Evolutionary conservation across 2,113 vertebrate species (phyloP).

Genomic region (Xenopus borealis): DNA sequence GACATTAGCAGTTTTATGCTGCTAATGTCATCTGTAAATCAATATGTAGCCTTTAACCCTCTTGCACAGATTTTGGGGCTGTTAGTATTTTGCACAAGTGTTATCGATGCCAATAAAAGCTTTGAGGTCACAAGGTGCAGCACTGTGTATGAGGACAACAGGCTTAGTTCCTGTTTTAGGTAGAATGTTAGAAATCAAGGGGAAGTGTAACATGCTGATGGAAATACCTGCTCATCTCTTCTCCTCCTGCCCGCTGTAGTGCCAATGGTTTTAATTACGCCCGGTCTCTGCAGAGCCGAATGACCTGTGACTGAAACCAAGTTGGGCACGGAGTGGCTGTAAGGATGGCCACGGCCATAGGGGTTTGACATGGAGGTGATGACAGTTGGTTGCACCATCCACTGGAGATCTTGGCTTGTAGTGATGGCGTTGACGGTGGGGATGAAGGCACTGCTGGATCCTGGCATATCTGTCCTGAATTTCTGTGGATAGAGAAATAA

Average conservation of each 20-base stretch:
- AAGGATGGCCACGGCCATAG: conserved; percentile 88
- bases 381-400: conserved; percentile 98
- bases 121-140: no score
- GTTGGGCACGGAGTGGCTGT: conserved; percentile 81
- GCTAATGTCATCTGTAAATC: no score
- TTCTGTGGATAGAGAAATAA: conserved; percentile 67
- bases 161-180: no score
- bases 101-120: no score
- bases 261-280: conserved; percentile 94
- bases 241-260: conserved; percentile 86
- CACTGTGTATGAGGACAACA: no score
- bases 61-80: no score
- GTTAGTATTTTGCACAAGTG: no score
- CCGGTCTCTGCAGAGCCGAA: conserved; percentile 83
- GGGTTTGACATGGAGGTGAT: conserved; percentile 99
- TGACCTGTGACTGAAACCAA: conserved; percentile 80
- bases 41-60: no score
- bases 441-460: conserved; percentile 96
- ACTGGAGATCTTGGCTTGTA: conserved; percentile 98
- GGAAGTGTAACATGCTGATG: no score
- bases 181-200: no score
- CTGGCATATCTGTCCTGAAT: conserved; percentile 97
- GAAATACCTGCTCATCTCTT: conserved; percentile 88
- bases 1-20: no score
- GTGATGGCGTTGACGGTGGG: conserved; percentile 98